A percentile compares a stretch with the other conserved stretches of the same genome.
Conservation (phyloP, 2,797 vertebrate species). For the Pelobates cultripes region DNA sequence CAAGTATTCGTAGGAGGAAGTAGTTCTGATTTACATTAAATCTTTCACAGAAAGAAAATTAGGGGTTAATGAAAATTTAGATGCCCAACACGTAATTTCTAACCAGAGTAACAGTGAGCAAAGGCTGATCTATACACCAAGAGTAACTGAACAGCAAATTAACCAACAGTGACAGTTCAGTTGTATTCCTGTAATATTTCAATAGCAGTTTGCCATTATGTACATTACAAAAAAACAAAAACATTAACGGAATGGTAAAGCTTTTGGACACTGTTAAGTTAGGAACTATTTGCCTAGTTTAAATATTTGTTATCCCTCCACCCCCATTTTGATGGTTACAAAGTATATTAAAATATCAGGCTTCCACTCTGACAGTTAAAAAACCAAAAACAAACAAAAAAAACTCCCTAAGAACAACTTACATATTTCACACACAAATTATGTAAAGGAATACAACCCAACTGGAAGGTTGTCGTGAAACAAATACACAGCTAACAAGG, state of each 20-base stretch:
- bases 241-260: constrained; percentile 9
- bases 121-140: no score
- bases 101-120: no score
- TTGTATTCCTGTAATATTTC: background rate
- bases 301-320: no score
- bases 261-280: constrained; percentile 6
- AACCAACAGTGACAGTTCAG: background rate
- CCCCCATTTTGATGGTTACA: background rate
- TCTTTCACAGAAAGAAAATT: constrained; percentile 56
- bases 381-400: constrained; percentile 17
- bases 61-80: background rate
- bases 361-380: background rate
- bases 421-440: no score
- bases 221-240: background rate
- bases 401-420: no score
- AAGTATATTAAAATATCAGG: background rate
- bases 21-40: constrained; percentile 23
- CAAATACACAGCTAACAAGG: constrained; percentile 21
- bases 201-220: background rate
- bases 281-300: background rate
- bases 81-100: background rate
- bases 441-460: no score
- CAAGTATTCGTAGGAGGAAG: constrained; percentile 6
- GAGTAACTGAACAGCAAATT: no score
- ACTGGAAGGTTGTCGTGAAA: background rate